phyloP scores from a whole-genome alignment of 2,797 vertebrate species.

The Myotis pilosus region DNA sequence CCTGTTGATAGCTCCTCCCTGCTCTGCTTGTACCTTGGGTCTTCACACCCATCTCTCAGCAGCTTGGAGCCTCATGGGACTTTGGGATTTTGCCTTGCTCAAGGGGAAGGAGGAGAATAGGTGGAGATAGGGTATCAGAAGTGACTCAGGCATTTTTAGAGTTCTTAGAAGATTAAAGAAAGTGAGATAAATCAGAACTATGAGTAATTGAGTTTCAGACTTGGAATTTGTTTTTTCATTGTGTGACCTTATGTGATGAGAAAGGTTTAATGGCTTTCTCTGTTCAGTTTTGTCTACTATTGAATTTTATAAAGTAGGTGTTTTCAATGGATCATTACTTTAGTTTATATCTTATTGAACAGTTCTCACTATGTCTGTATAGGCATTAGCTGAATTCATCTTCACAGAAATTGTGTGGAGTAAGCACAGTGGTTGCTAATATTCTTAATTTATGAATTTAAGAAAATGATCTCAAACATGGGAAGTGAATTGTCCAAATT shows the following conservation, averaged over 20 bases:
- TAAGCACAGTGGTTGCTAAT: not conserved
- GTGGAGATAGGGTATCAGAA: not conserved
- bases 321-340: conserved; percentile 1
- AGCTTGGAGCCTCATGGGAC: not conserved
- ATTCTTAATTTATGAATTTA: conserved; percentile 5
- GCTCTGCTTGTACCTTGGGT: not conserved
- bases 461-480: not conserved
- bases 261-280: conserved; percentile 15
- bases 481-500: not conserved
- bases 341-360: not conserved
- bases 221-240: not conserved
- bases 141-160: not conserved
- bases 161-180: not conserved
- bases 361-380: not conserved
- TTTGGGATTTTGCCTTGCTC: not conserved
- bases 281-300: not conserved
- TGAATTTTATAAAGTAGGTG: not conserved
- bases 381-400: not conserved
- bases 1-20: not conserved
- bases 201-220: not conserved
- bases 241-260: not conserved
- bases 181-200: not conserved
- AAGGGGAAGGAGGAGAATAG: not conserved
- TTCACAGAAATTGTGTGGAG: not conserved
- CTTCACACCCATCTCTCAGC: not conserved